Base-by-base conservation (phyloP, 2,113 vertebrate species). In the Campylorhamphus procurvoides region DNA sequence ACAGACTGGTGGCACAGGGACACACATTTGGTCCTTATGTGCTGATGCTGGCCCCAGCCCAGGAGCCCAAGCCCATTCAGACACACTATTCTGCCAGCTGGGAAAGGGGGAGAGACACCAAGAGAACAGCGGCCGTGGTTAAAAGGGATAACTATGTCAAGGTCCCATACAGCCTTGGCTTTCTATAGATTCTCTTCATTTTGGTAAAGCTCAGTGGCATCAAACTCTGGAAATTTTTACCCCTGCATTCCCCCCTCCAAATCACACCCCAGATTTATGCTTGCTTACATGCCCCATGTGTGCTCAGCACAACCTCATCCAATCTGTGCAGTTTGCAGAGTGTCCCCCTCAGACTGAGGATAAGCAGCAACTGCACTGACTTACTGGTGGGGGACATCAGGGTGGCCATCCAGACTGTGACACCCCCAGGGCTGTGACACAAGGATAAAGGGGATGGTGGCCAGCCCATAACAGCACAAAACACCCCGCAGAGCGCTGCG, bases 401-500 rank as follows among this genome's bases (percentile, higher is more conserved):
- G 20, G 27, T 63, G 59, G 16, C 42, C 3, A 1, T 17, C 13
- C 81, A 72, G 62, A 13, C 47, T 27, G 15, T 5, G 17, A 50
- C 22, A 84, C n/a, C 25, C 87, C 59, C 39, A 39, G n/a, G 18
- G 25, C 0, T 37, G 81, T 15, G 71, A 37, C 10, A 78, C 23
- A 27, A 52, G 25, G 35, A 42, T 40, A 40, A 56, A 28, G 53
- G 25, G 25, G 37, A 5, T 3, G 31, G 46, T 24, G 55, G 68
- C 23, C 71, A 76, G 18, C 33, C 4, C 27, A 20, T 20, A 56
- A 25, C 0, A 42, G 62, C 73, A 40, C 53, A 46, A 11, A 27
- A 3, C 5, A 31, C 12, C 39, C 22, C 1, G 0, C 9, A 10
- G 24, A n/a, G 63, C 0, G 0, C 0, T 9, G 28, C 1, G 1